Conservation (phyloP, 2,797 vertebrate species). For the Acanthornis magna region DNA sequence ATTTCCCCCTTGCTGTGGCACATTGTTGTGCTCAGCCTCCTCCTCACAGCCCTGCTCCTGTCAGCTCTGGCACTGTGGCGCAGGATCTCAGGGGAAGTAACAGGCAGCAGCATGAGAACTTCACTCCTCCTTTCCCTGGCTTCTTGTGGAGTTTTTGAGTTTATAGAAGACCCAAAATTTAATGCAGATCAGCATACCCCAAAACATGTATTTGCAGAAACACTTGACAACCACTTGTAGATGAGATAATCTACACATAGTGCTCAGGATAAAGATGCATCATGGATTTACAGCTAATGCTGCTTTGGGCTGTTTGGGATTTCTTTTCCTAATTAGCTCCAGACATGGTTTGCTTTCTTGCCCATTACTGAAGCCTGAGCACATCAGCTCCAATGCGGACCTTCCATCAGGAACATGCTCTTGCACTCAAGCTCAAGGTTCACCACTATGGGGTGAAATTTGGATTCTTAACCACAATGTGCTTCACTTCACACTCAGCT, state of each 20-base stretch:
- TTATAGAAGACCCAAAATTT: neutral
- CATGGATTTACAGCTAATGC: neutral
- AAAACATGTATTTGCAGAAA: neutral
- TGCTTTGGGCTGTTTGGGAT: neutral
- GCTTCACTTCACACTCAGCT: neutral
- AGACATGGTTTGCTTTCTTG: neutral
- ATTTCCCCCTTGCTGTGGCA: neutral
- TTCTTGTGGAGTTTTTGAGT: neutral
- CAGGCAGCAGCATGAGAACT: neutral
- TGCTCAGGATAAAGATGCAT: neutral
- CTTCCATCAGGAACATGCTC: neutral
- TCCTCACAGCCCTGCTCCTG: neutral
- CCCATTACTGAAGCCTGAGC: neutral
- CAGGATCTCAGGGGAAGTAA: neutral
- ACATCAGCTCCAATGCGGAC: rapidly evolving
- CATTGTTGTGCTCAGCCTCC: neutral
- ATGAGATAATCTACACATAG: neutral
- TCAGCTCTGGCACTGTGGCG: neutral
- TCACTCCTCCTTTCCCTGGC: neutral
- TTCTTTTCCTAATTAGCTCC: neutral
- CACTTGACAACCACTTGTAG: neutral
- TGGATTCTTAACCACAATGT: neutral
- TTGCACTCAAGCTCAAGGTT: neutral
- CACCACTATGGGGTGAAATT: neutral
- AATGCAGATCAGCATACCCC: neutral